Evolutionary conservation across 2,797 vertebrate genomes (phyloP).

Genomic region (Amphiprion clarkii): DNA sequence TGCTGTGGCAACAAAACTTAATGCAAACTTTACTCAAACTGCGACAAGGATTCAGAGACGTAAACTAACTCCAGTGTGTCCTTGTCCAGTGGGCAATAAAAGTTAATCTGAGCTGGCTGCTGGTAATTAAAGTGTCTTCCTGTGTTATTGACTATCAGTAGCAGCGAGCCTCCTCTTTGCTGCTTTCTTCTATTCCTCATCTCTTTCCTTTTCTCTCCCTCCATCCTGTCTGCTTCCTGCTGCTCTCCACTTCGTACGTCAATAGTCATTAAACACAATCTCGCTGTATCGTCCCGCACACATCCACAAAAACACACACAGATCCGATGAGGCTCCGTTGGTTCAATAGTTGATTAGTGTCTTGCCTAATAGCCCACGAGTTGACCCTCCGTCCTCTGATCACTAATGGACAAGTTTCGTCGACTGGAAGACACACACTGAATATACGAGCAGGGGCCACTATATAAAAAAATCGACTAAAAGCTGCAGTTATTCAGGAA

Average conservation of each 20-base stretch:
- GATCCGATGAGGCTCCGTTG: conserved; percentile 50
- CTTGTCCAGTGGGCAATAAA: conserved; percentile 64
- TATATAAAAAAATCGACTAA: conserved; percentile 26
- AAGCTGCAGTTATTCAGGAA: not conserved
- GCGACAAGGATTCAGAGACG: conserved; percentile 31
- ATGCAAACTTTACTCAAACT: conserved; percentile 36
- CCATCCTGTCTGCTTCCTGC: conserved; percentile 69
- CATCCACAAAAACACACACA: conserved; percentile 35
- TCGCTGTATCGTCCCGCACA: conserved; percentile 39
- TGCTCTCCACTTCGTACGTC: conserved; percentile 69
- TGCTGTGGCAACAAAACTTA: conserved; percentile 19
- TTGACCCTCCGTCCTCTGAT: conserved; percentile 60
- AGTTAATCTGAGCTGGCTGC: conserved; percentile 80
- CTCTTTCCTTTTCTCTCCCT: conserved; percentile 58
- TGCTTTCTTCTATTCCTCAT: conserved; percentile 56
- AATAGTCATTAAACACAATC: conserved; percentile 86
- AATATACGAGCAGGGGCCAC: conserved; percentile 35
- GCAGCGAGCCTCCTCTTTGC: conserved; percentile 59
- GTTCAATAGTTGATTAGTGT: conserved; percentile 82
- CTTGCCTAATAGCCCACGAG: conserved; percentile 56
- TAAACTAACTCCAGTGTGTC: conserved; percentile 57
- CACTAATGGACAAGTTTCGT: conserved; percentile 50
- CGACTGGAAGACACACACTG: conserved; percentile 48
- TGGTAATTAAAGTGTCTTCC: conserved; percentile 86
- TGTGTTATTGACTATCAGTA: conserved; percentile 80